Evolutionary conservation across 2,113 vertebrate species (phyloP).

Genomic region (Chloropsis hardwickii): DNA sequence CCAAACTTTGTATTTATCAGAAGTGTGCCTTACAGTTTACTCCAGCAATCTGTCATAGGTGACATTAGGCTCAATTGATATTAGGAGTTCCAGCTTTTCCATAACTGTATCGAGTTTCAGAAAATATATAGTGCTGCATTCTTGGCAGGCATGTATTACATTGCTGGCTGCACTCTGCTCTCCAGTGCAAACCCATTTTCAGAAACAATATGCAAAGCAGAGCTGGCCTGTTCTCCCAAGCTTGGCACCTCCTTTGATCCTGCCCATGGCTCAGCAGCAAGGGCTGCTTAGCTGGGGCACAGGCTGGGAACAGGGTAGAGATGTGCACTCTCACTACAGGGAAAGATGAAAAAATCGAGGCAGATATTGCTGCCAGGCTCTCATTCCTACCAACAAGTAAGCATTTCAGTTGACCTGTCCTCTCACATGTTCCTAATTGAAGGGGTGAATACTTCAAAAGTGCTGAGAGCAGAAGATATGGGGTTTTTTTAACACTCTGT

Average conservation of each 20-base stretch:
- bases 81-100: neutral
- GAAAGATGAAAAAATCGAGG: neutral
- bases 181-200: neutral
- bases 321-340: neutral
- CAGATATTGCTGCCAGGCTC: neutral
- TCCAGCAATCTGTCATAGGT: neutral
- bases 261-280: neutral
- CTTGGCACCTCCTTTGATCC: accelerated
- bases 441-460: neutral
- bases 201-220: neutral
- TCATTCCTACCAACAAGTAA: neutral
- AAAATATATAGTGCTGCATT: neutral
- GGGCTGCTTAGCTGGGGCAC: accelerated
- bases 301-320: accelerated
- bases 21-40: neutral
- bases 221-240: neutral
- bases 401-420: neutral
- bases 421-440: neutral
- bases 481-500: neutral
- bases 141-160: neutral
- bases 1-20: neutral
- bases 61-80: neutral
- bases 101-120: neutral
- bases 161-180: neutral
- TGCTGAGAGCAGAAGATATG: neutral